Evolutionary conservation across 2,888 invertebrate species (phyloP), one percentile per base, ranked within the genome.

Genomic region (Gandaritis pyraliata): DNA sequence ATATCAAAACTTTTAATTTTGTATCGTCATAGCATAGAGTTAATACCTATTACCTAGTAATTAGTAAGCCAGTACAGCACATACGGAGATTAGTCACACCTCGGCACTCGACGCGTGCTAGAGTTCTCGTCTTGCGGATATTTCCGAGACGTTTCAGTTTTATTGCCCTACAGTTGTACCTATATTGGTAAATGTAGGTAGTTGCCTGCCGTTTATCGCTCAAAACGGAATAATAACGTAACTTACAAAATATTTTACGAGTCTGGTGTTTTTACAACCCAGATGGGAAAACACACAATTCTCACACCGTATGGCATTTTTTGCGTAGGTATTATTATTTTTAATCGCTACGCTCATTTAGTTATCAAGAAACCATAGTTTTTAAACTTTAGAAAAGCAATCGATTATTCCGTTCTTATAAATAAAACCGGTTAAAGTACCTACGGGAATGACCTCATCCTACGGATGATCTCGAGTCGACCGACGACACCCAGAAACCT

Each of bases 401-500:
- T 43, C 10, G 43, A 10, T 43, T 5, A 10, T 11, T 43, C 71
- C 46, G 56, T 59, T 55, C 18, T 43, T 54, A 72, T 50, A 36
- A 73, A 47, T 41, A 15, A 45, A 83, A 87, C 86, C 85, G 83
- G 87, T 33, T 33, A 33, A 33, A 33, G 33, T 33, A 33, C 33
- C 87, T 81, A 70, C 66, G 75, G 72, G 76, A 80, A 75, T 88
- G 88, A 90, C 84, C 85, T 88, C 88, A 88, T 79, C 78, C 77
- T 78, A 75, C 23, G 50, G 36, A 54, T 81, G 81, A 83, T 43
- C 61, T 66, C 58, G n/a, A n/a, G n/a, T n/a, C n/a, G 65, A 66
- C 66, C 60, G 67, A 68, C 60, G 67, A 68, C 70, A 66, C 67
- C 57, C 66, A 72, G 68, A 73, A 68, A 71, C 63, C 53, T 56